Evolutionary conservation across 2,888 invertebrate genomes (phyloP).

Genomic region (Andrena trimmerana): DNA sequence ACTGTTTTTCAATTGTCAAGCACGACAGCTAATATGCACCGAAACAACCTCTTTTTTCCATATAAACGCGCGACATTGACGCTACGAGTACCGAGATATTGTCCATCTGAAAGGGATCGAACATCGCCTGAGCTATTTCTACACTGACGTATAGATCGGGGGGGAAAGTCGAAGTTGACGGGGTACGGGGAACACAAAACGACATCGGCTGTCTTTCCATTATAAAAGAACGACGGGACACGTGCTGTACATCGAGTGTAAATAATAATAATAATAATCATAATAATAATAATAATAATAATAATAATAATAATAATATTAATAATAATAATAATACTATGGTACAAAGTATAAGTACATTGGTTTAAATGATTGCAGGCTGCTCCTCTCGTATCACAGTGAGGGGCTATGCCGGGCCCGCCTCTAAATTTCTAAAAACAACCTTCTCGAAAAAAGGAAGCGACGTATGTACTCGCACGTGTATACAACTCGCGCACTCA

Average conservation of each 20-base stretch:
- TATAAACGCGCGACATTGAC: constrained; percentile 2
- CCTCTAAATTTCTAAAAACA: constrained; percentile 74
- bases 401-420: constrained; percentile 85
- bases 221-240: constrained; percentile 43
- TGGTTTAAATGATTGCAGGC: constrained; percentile 85
- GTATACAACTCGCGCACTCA: constrained; percentile 76
- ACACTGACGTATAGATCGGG: constrained; percentile 15
- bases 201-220: constrained; percentile 46
- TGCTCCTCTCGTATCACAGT: constrained; percentile 85
- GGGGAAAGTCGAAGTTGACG: constrained; percentile 29
- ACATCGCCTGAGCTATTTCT: not conserved
- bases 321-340: constrained; percentile 84
- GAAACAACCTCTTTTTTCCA: not conserved
- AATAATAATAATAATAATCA: constrained; percentile 70
- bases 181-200: constrained; percentile 37
- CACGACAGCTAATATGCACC: not conserved
- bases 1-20: not conserved
- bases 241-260: constrained; percentile 47
- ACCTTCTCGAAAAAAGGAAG: constrained; percentile 50
- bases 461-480: constrained; percentile 57
- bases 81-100: constrained; percentile 2
- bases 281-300: constrained; percentile 79
- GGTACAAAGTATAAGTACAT: constrained; percentile 85
- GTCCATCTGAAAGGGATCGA: constrained; percentile 9
- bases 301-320: constrained; percentile 40